Base-by-base conservation (phyloP, 2,797 vertebrate genomes). In the Graptemys geographica region DNA sequence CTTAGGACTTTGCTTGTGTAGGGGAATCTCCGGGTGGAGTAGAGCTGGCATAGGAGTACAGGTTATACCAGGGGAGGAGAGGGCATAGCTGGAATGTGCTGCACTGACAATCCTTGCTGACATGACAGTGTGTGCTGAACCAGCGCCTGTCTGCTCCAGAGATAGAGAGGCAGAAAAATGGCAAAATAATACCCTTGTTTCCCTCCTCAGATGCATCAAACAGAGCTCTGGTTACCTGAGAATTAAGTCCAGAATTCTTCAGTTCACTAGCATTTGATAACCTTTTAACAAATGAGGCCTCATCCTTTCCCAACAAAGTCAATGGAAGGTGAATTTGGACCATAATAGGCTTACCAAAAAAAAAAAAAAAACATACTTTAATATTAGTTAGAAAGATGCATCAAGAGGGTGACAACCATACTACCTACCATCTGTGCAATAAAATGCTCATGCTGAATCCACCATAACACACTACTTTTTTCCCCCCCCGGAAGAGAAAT, bases 181-280 rank as follows among this genome's bases (percentile, higher is more conserved):
- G 81, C 2, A 87, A 79, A 95, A 92, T 69, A 6, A 55, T 51
- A 79, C 53, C 78, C 94, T 89, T 78, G 18, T 16, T 90, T 94
- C 88, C 59, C 79, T 37, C 16, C 27, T 53, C 76, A 27, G 33
- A 85, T 23, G 27, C 78, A 85, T 37, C 44, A 88, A 94, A 31
- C 25, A 86, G 33, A 41, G 85, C 51, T 87, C 47, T 83, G 78
- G n/a, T 53, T 62, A 72, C 44, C 15, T 56, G 76, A 86, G 41
- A 62, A 90, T 80, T 57, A 93, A 93, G 87, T 53, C 27, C 90
- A 86, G 81, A 69, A 76, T 3, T 3, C 62, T 65, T 65, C 62
- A 19, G 15, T n/a, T 65, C 33, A n/a, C 19, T n/a, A 65, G 62
- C 18, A n/a, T 65, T 65, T 19, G 62, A n/a, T 19, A n/a, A 33